A percentile compares a stretch with the other conserved stretches of the same genome.
Conservation (phyloP, 92 coral and sea anemone genomes). For the Zoanthus sansibaricus region DNA sequence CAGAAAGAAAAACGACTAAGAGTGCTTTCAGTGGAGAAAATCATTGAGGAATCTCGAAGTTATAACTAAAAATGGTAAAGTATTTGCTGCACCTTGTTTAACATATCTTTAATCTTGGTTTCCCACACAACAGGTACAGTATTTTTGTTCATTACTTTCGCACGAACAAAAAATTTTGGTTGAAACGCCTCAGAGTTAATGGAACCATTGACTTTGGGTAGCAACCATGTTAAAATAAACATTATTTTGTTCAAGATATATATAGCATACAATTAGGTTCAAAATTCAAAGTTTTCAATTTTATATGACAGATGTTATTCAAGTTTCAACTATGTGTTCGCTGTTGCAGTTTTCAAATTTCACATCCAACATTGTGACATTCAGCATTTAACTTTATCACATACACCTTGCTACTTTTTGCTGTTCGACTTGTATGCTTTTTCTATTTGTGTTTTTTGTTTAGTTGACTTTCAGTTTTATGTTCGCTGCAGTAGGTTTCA, state of each 20-base stretch:
- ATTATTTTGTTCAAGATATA: no score
- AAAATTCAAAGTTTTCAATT: neutral
- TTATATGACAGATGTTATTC: no score
- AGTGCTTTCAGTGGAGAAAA: neutral
- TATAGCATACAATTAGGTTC: neutral
- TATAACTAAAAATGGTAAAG: neutral
- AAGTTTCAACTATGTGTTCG: no score
- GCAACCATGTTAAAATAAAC: no score
- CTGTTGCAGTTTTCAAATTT: no score
- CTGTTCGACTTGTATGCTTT: neutral
- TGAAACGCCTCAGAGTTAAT: neutral
- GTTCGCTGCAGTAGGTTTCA: neutral
- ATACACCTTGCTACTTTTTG: neutral
- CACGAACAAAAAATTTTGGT: neutral
- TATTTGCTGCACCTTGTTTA: neutral
- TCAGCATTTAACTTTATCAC: slow-evolving; percentile 12
- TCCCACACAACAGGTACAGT: neutral
- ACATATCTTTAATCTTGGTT: neutral
- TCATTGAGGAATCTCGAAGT: neutral
- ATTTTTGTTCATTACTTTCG: neutral
- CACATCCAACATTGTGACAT: neutral
- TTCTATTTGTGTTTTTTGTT: slow-evolving; percentile 11
- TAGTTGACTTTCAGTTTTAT: slow-evolving; percentile 5
- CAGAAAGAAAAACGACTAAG: slow-evolving; percentile 21
- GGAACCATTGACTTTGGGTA: no score